Base-by-base conservation (phyloP, 2,113 vertebrate genomes). In the Noctilio leporinus region DNA sequence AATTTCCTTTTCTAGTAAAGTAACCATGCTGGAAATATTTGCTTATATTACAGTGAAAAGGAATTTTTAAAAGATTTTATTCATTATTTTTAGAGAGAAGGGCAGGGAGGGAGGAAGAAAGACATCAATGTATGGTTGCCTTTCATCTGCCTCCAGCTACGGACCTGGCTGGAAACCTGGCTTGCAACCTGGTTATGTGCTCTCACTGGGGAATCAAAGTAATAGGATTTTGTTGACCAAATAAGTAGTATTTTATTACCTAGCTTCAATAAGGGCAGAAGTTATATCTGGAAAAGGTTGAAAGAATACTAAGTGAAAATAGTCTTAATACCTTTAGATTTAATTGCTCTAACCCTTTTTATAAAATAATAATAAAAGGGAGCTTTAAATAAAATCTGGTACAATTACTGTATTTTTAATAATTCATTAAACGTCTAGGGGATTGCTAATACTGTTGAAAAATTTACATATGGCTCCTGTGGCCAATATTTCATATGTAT, bases 391-490 rank as follows among this genome's bases (percentile, higher is more conserved):
- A 91, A 93, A 95, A 83, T 78, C 28, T 83, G 26, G 20, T 43
- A 70, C 5, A 91, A 47, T 59, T 75, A 55, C 5, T 75, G 0
- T 70, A 59, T 77, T 91, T 80, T 49, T 7, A 89, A 64, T 70
- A 90, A 62, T 91, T 86, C 30, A 86, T 86, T 73, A 55, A 45
- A 57, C 53, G 65, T 87, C 72, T 92, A 93, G 94, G 33, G 92
- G 84, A 30, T 87, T 95, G 26, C 35, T 94, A 17, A 12, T 82
- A 76, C 43, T 85, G 43, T 43, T 62, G 35, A 87, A 88, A 84
- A 67, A 51, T 86, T 96, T 85, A 69, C 62, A 92, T 10, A 59
- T 87, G 10, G n/a, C 87, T 53, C 26, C 96, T 96, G 24, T 85
- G 70, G 65, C 75, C 1, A 57, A 83, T 43, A 57, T 92, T 96